Conservation (phyloP, 2,888 invertebrate species). For the Odontomyia ornata region DNA sequence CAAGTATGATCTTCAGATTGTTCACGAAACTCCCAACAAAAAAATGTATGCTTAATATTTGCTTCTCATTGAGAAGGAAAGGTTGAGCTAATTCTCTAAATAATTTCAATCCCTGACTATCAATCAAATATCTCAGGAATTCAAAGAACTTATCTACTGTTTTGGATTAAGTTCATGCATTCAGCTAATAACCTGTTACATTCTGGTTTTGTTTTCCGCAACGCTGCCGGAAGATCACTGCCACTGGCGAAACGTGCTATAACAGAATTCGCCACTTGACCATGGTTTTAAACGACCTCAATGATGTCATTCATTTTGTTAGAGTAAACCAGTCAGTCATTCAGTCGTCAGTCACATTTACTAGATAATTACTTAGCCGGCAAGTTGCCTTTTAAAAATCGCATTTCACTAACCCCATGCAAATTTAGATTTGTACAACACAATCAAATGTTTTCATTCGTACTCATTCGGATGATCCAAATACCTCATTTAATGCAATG, state of each 20-base stretch:
- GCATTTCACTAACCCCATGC: neutral
- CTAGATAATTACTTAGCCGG: conserved; percentile 15
- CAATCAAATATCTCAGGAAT: too few relatives aligned
- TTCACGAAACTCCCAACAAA: too few relatives aligned
- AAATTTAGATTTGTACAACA: neutral
- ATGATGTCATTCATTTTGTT: conserved; percentile 39
- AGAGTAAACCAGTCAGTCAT: neutral
- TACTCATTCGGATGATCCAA: conserved; percentile 12
- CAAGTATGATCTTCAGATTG: too few relatives aligned
- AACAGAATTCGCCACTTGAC: neutral
- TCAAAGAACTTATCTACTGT: too few relatives aligned
- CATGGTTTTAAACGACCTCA: conserved; percentile 4
- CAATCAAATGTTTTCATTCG: conserved; percentile 7
- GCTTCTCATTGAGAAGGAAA: too few relatives aligned
- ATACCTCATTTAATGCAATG: neutral
- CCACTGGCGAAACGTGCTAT: neutral
- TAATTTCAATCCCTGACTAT: too few relatives aligned
- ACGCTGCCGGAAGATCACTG: conserved; percentile 33
- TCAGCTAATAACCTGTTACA: neutral
- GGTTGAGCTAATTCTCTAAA: too few relatives aligned
- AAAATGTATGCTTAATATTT: too few relatives aligned
- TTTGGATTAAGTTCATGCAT: too few relatives aligned
- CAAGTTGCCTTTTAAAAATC: neutral
- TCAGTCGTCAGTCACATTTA: neutral
- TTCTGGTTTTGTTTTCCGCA: conserved; percentile 11